Percentiles rank a stretch among this genome's conserved stretches.
Evolutionary conservation across 1,140 invertebrate species (phyloP).

Genomic region (Armadillidium nasatum): DNA sequence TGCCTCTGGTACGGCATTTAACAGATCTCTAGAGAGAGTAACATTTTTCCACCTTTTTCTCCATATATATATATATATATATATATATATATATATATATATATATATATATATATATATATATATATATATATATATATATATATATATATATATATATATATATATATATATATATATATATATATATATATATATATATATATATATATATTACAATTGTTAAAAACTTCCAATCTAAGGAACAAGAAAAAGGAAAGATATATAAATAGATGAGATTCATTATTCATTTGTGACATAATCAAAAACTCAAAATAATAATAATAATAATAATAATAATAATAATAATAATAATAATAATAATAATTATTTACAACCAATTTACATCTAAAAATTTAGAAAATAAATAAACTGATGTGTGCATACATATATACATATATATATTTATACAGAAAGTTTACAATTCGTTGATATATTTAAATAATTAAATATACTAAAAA

Average conservation of each 20-base stretch:
- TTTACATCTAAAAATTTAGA: not conserved
- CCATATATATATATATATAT: not conserved
- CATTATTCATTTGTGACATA: too few species aligned
- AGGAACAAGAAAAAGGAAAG: too few species aligned
- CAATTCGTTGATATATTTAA: too few species aligned
- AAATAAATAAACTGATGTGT: not conserved
- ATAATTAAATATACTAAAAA: too few species aligned
- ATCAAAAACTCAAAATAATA: not conserved
- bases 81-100: not conserved
- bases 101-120: conserved; percentile 20
- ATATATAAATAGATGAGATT: too few species aligned
- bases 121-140: conserved; percentile 22
- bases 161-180: conserved; percentile 24
- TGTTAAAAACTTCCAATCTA: too few species aligned
- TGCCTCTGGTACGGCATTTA: not conserved
- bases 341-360: not conserved
- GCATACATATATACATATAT: not conserved
- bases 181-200: conserved; percentile 13
- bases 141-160: conserved; percentile 17
- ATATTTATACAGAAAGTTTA: not conserved
- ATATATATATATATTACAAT: not conserved
- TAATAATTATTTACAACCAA: not conserved
- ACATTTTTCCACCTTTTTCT: not conserved
- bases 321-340: not conserved
- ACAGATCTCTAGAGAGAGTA: not conserved